Conservation (phyloP, 2,797 vertebrate species). For the Alectoris magna region DNA sequence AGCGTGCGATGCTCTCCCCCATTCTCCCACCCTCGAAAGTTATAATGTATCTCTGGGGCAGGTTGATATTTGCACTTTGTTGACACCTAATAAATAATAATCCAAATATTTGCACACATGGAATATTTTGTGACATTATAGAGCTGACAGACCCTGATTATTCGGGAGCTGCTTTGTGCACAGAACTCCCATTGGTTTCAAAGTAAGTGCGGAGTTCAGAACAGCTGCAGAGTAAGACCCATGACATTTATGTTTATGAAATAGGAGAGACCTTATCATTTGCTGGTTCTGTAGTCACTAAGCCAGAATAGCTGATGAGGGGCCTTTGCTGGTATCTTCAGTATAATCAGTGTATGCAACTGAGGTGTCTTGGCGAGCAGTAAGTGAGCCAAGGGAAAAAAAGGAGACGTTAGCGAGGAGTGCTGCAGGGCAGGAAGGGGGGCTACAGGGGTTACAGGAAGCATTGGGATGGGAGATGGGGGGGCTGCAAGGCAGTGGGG, state of each 20-base stretch:
- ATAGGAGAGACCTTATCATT: conserved; percentile 71
- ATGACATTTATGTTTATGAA: conserved; percentile 76
- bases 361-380: conserved; percentile 3
- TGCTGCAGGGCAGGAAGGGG: not conserved
- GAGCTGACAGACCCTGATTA: conserved; percentile 62
- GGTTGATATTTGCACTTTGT: conserved; percentile 69
- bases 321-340: conserved; percentile 39
- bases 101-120: conserved; percentile 72
- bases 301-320: conserved; percentile 67
- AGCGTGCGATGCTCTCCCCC: not conserved
- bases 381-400: conserved; percentile 14
- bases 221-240: conserved; percentile 58
- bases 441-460: not conserved
- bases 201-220: conserved; percentile 53
- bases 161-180: conserved; percentile 29
- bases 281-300: conserved; percentile 61
- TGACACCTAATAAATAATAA: conserved; percentile 70
- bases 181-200: conserved; percentile 64
- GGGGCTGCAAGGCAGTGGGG: not conserved
- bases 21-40: conserved; percentile 21
- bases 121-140: conserved; percentile 70
- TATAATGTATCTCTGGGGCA: conserved; percentile 50
- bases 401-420: conserved; percentile 6
- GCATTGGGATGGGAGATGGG: fast-evolving
- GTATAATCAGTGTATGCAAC: conserved; percentile 30